Conservation (phyloP, 2,888 invertebrate species). For the Drosophila sordidula region DNA sequence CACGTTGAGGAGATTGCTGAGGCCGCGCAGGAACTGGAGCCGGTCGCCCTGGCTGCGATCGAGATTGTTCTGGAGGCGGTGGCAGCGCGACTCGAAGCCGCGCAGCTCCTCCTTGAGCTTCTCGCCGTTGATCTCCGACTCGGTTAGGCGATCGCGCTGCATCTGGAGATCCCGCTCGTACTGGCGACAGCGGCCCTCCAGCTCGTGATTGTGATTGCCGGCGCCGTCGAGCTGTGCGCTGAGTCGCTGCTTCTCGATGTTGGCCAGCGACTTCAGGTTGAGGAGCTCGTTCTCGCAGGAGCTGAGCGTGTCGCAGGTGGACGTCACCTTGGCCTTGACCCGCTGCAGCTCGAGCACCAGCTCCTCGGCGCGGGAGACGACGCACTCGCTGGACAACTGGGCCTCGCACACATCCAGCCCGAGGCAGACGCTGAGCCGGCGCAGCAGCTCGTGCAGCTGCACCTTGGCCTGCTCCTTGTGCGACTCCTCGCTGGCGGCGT, state of each 20-base stretch:
- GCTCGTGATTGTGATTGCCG: conserved; percentile 88
- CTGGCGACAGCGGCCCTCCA: conserved; percentile 91
- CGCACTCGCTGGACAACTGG: conserved; percentile 88
- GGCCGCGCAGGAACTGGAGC: conserved; percentile 82
- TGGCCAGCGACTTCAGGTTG: conserved; percentile 82
- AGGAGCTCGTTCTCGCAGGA: conserved; percentile 84
- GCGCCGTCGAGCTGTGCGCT: conserved; percentile 87
- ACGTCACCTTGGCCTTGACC: conserved; percentile 86
- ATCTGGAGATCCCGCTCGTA: conserved; percentile 91
- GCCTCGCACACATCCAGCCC: conserved; percentile 89
- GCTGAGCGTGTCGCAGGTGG: conserved; percentile 85
- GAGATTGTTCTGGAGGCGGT: conserved; percentile 83
- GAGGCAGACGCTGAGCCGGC: conserved; percentile 90
- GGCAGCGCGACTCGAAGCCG: conserved; percentile 85
- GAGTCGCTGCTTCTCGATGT: conserved; percentile 90
- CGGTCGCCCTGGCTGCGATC: conserved; percentile 85
- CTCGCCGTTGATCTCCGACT: conserved; percentile 90
- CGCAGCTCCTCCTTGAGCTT: conserved; percentile 84
- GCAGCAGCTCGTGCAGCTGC: conserved; percentile 90
- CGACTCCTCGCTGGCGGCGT: conserved; percentile 90
- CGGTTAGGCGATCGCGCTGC: conserved; percentile 90
- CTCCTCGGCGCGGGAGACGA: conserved; percentile 92
- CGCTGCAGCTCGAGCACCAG: conserved; percentile 90
- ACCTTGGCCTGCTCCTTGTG: conserved; percentile 89
- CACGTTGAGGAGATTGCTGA: conserved; percentile 86